Evolutionary conservation across 92 coral and sea anemone species (phyloP).

Genomic region (Anthopleura xanthogrammica): DNA sequence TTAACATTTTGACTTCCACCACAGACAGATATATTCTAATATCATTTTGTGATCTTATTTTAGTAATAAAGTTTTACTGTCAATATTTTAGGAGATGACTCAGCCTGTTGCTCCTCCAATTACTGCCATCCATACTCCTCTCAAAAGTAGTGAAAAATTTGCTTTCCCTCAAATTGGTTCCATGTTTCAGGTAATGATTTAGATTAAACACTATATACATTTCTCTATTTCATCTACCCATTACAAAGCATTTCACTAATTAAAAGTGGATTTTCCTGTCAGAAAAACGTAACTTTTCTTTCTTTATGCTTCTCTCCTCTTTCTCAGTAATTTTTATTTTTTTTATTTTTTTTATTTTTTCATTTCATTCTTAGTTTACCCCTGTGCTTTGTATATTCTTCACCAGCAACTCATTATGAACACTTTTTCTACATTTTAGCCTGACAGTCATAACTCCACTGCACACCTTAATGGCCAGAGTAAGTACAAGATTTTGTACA

Average conservation of each 20-base stretch:
- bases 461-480: constrained; percentile 16
- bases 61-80: background rate
- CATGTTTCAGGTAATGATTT: constrained; percentile 31
- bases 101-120: constrained; percentile 89
- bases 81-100: constrained; percentile 78
- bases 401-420: background rate
- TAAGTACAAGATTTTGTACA: background rate
- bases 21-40: too few species aligned
- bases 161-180: constrained; percentile 63
- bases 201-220: background rate
- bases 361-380: background rate
- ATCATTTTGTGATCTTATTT: too few species aligned
- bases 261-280: too few species aligned
- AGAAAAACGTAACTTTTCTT: too few species aligned
- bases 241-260: background rate
- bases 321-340: too few species aligned
- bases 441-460: constrained; percentile 20
- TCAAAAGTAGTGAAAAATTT: constrained; percentile 63
- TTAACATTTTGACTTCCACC: too few species aligned
- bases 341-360: too few species aligned
- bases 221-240: background rate
- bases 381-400: background rate
- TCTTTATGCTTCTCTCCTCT: too few species aligned
- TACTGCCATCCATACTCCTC: constrained; percentile 92
- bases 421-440: constrained; percentile 20